A percentile compares a stretch with the other conserved stretches of the same genome.
phyloP scores from a whole-genome alignment of 1,140 invertebrate genomes.

The Lepidurus packardi region DNA sequence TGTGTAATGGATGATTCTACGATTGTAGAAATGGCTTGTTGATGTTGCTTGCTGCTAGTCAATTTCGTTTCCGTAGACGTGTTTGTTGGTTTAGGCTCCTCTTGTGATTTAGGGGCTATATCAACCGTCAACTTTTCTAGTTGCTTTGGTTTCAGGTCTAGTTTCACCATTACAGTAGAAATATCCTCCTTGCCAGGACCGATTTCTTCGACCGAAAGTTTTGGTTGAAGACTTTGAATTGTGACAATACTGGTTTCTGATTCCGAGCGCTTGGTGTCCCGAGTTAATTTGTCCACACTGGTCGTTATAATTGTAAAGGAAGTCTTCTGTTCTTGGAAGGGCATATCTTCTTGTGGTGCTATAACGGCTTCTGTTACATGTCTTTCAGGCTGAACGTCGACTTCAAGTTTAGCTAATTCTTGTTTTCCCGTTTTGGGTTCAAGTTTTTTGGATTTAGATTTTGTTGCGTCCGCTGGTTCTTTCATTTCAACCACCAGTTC shows the following conservation, averaged over 20 bases:
- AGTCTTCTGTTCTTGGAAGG: too few species aligned
- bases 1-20: not conserved
- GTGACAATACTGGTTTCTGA: too few species aligned
- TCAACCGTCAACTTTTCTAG: not conserved
- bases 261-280: too few species aligned
- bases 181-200: not conserved
- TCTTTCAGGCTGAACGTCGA: too few species aligned
- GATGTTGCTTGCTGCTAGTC: not conserved
- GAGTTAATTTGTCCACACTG: too few species aligned
- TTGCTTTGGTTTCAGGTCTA: not conserved
- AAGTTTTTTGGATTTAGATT: too few species aligned
- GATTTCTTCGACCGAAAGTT: not conserved
- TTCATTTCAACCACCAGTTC: not conserved
- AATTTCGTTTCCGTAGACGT: not conserved
- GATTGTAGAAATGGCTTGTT: not conserved
- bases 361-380: too few species aligned
- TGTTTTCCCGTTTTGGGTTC: too few species aligned
- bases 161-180: not conserved
- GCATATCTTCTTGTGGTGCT: too few species aligned
- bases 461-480: too few species aligned
- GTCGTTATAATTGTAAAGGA: too few species aligned
- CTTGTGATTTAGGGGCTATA: not conserved
- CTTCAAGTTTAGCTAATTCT: too few species aligned
- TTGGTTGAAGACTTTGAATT: not conserved
- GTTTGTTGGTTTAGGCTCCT: not conserved